Base-by-base conservation (phyloP, 2,113 vertebrate species). In the Passerina amoena region DNA sequence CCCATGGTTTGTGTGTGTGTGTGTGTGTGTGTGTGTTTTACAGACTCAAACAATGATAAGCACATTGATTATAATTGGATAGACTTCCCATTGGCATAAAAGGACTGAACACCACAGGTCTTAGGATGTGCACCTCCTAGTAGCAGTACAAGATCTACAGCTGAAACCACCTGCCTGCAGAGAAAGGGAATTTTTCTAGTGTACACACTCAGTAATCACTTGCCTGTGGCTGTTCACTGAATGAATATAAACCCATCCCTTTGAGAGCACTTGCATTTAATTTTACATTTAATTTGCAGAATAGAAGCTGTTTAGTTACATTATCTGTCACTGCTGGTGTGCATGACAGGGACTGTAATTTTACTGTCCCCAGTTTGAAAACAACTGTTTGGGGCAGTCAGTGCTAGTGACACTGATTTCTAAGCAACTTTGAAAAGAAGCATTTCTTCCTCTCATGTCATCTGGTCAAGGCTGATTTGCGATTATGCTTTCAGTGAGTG, bases 241-340 rank as follows among this genome's bases (percentile, higher is more conserved):
- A 42, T 82, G 65, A 86, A 61, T 82, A 78, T n/a, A 94, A 93
- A 86, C 44, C 53, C 31, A 71, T 78, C 23, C 57, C n/a, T 78
- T 57, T 82, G 56, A 45, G 72, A 96, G 60, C 40, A 83, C 76
- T 94, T 84, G 44, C 78, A 88, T 90, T 96, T 87, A 77, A 90
- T 93, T 90, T 94, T 86, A 40, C 78, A 82, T 82, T 96, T 88
- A 77, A 88, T 93, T 93, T 95, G 22, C 47, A 85, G 68, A 71
- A 70, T 17, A 80, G 71, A 80, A 93, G 25, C 50, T 86, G 24
- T 77, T 95, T 70, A 44, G 64, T 83, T 90, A 61, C 15, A 24
- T 90, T 86, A 57, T 57, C 75, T 96, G 60, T 68, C 60, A 59
- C 31, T 73, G 54, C 35, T 80, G 44, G 70, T 66, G 40, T 60